Percentiles rank a stretch among this genome's conserved stretches.
These are phyloP conservation scores for Thalassarche chlororhynchos DNA, from an alignment of 2,113 vertebrate species.

Conservation along the genomic window DNA sequence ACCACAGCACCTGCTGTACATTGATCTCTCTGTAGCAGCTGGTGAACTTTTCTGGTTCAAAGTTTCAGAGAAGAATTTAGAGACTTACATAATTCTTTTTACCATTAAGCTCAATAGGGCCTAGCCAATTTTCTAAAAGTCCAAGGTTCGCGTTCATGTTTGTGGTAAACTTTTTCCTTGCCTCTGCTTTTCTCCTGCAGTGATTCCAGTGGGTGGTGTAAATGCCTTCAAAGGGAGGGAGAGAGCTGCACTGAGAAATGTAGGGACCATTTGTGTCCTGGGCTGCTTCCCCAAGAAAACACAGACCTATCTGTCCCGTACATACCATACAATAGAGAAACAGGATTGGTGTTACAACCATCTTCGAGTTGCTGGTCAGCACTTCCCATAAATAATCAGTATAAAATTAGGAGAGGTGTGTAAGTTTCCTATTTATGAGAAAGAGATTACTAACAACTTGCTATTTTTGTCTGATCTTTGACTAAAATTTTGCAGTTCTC, in stretches of 20 bases:
- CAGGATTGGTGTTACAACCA: neutral
- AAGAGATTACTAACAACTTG: neutral
- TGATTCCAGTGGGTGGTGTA: neutral
- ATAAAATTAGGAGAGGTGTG: neutral
- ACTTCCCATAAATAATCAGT: neutral
- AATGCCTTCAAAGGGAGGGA: neutral
- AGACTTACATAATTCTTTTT: neutral
- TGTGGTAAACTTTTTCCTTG: neutral
- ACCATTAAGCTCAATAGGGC: neutral
- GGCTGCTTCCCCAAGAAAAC: neutral
- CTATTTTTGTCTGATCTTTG: neutral
- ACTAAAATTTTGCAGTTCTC: neutral
- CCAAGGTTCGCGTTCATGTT: accelerated
- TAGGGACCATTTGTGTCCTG: neutral
- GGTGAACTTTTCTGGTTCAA: neutral
- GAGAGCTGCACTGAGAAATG: neutral
- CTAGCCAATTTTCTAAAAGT: neutral
- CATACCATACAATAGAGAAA: neutral
- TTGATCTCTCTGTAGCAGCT: neutral
- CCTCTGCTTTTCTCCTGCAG: neutral
- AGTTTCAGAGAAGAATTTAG: neutral
- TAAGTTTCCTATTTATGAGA: neutral
- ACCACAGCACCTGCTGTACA: neutral
- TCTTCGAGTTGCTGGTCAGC: neutral
- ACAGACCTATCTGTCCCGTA: neutral